Evolutionary conservation across 2,888 invertebrate species (phyloP).

Genomic region (Caenorhabditis virilis): DNA sequence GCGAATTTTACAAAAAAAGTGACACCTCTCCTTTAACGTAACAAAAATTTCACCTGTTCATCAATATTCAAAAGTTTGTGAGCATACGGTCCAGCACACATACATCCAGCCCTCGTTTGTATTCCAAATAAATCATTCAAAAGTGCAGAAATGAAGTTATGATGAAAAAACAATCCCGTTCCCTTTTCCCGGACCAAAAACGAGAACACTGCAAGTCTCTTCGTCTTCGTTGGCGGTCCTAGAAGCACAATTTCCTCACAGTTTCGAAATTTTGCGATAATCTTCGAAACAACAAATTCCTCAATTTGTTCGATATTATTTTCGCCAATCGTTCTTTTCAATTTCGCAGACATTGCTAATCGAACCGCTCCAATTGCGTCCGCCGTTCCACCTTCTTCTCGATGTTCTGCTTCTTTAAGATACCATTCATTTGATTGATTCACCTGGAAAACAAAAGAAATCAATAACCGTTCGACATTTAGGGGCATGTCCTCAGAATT

Average conservation of each 20-base stretch:
- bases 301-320: slow-evolving; percentile 76
- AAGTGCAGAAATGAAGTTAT: slow-evolving; percentile 84
- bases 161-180: slow-evolving; percentile 80
- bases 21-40: too few species aligned
- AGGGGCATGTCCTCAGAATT: too few species aligned
- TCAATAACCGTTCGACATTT: too few species aligned
- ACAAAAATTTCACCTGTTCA: slow-evolving; percentile 71
- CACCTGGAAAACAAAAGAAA: slow-evolving; percentile 14
- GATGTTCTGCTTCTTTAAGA: slow-evolving; percentile 70
- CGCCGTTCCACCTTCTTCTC: slow-evolving; percentile 56
- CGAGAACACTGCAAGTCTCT: slow-evolving; percentile 81
- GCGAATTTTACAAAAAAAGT: too few species aligned
- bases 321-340: slow-evolving; percentile 81
- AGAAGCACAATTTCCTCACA: slow-evolving; percentile 3
- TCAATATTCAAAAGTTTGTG: slow-evolving; percentile 85
- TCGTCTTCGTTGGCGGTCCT: slow-evolving; percentile 43
- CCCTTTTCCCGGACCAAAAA: slow-evolving; percentile 77
- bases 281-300: background rate
- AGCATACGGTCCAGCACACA: slow-evolving; percentile 84
- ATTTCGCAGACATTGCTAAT: slow-evolving; percentile 83
- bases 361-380: slow-evolving; percentile 75
- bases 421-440: slow-evolving; percentile 71
- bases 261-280: background rate
- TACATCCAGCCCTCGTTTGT: slow-evolving; percentile 69
- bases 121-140: slow-evolving; percentile 90